Conservation (phyloP, 2,888 invertebrate genomes). For the Griposia aprilina region DNA sequence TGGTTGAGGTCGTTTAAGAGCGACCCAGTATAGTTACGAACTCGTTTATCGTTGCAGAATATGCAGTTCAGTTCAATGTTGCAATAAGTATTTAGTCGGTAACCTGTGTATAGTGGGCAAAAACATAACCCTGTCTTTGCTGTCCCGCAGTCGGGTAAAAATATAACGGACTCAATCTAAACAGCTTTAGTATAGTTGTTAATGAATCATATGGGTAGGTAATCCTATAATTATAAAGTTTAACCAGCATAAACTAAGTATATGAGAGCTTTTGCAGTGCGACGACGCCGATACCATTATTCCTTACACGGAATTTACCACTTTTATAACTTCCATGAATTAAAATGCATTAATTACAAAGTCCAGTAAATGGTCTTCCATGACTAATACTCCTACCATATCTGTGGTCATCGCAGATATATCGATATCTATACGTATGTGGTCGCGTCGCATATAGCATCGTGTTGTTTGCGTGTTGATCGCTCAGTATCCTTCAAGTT, state of each 20-base stretch:
- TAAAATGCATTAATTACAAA: slow-evolving; percentile 50
- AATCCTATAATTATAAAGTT: not conserved
- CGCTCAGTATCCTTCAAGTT: slow-evolving; percentile 55
- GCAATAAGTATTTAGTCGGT: slow-evolving; percentile 23
- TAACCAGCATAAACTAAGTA: not conserved
- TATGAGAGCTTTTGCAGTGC: not conserved
- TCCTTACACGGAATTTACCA: slow-evolving; percentile 22
- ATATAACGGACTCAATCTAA: no score
- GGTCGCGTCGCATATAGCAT: slow-evolving; percentile 11
- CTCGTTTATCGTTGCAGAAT: slow-evolving; percentile 39
- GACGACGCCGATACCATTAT: not conserved
- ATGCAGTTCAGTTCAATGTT: slow-evolving; percentile 32
- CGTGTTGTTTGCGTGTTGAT: slow-evolving; percentile 57
- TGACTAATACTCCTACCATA: slow-evolving; percentile 57
- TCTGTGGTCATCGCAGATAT: slow-evolving; percentile 58
- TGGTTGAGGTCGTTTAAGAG: slow-evolving; percentile 32
- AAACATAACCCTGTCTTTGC: not conserved
- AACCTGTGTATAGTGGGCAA: not conserved
- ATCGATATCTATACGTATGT: slow-evolving; percentile 25
- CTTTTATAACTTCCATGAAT: slow-evolving; percentile 19
- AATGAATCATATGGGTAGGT: not conserved
- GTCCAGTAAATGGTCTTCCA: slow-evolving; percentile 42
- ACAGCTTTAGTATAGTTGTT: not conserved
- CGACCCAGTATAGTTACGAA: slow-evolving; percentile 50
- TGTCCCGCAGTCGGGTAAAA: not conserved